phyloP scores from a whole-genome alignment of 2,888 invertebrate genomes.

The Chalcis sispes region DNA sequence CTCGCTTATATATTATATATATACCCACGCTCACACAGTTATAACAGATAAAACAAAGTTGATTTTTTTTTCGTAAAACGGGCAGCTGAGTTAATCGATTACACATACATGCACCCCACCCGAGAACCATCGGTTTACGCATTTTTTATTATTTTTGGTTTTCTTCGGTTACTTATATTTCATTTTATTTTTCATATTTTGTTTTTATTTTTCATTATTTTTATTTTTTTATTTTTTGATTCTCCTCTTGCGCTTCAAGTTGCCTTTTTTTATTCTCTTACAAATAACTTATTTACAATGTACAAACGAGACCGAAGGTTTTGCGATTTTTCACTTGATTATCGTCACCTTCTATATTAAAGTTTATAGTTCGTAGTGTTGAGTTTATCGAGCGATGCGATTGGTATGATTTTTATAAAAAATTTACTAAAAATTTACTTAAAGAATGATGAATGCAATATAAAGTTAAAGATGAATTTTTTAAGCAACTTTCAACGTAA shows the following conservation, averaged over 20 bases:
- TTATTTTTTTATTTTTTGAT: slow-evolving; percentile 40
- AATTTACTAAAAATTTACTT: slow-evolving; percentile 13
- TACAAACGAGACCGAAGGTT: slow-evolving; percentile 59
- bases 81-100: slow-evolving; percentile 58
- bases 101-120: slow-evolving; percentile 72
- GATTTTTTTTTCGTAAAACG: slow-evolving; percentile 36
- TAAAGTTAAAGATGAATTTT: not conserved
- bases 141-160: slow-evolving; percentile 28
- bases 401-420: slow-evolving; percentile 29
- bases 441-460: not conserved
- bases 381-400: slow-evolving; percentile 42
- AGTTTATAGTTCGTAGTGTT: slow-evolving; percentile 21
- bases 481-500: not conserved
- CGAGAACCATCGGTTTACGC: slow-evolving; percentile 68
- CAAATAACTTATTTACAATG: slow-evolving; percentile 61
- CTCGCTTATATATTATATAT: slow-evolving; percentile 35
- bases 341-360: slow-evolving; percentile 40
- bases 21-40: slow-evolving; percentile 43
- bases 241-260: slow-evolving; percentile 35
- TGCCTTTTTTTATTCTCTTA: slow-evolving; percentile 55
- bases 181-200: not conserved
- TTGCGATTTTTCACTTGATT: slow-evolving; percentile 48
- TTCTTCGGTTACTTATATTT: not conserved
- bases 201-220: not conserved
- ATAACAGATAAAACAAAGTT: slow-evolving; percentile 56